phyloP scores from a whole-genome alignment of 2,113 vertebrate species.

The Ailurus styani region DNA sequence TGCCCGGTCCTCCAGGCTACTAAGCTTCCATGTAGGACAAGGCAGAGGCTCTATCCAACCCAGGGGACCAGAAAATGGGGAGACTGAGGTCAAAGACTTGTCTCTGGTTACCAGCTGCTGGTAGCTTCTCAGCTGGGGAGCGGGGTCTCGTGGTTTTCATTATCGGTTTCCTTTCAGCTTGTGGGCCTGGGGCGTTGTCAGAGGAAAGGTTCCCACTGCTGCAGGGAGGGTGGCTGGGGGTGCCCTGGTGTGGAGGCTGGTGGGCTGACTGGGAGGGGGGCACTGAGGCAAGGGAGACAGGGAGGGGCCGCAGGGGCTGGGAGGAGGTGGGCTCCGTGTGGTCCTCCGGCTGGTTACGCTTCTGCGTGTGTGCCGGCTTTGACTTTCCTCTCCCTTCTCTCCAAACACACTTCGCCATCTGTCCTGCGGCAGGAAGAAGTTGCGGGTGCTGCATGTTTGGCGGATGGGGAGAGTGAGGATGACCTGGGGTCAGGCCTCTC shows the following conservation, averaged over 20 bases:
- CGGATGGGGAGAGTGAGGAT: not conserved
- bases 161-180: slow-evolving; percentile 61
- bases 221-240: not conserved
- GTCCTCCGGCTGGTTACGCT: not conserved
- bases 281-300: not conserved
- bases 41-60: not conserved
- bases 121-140: slow-evolving; percentile 6
- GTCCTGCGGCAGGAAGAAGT: not conserved
- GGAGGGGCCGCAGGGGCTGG: not conserved
- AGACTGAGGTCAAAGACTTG: slow-evolving; percentile 9
- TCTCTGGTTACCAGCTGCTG: not conserved
- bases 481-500: not conserved
- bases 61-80: not conserved
- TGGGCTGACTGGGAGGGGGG: not conserved
- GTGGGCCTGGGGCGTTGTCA: not conserved
- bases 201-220: not conserved
- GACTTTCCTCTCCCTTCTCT: not conserved
- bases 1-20: not conserved
- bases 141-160: slow-evolving; percentile 19
- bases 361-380: not conserved
- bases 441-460: not conserved
- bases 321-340: not conserved
- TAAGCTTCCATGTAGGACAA: not conserved
- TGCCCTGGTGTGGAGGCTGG: not conserved
- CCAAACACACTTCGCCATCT: not conserved